Percentiles rank a stretch among this genome's conserved stretches.
phyloP scores from a whole-genome alignment of 2,888 invertebrate genomes.

The Pollenia amentaria region DNA sequence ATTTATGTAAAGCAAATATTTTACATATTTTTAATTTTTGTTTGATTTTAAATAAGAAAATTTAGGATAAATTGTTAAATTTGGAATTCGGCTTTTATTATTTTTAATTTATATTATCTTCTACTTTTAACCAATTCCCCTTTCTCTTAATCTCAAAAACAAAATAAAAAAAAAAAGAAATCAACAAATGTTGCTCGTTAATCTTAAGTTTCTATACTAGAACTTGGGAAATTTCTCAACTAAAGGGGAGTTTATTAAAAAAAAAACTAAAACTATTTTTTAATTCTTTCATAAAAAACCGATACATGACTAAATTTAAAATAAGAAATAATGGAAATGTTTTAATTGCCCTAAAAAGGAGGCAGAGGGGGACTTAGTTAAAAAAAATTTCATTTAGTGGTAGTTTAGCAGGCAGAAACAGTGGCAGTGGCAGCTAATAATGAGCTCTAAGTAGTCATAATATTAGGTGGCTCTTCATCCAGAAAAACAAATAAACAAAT shows the following conservation, averaged over 20 bases:
- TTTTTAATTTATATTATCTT: neutral
- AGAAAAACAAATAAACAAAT: conserved; percentile 71
- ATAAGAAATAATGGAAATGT: conserved; percentile 50
- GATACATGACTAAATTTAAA: conserved; percentile 43
- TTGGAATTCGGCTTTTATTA: neutral
- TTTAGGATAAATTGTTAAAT: neutral
- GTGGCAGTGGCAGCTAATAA: conserved; percentile 62
- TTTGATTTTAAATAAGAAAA: neutral
- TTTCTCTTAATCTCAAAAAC: conserved; percentile 10
- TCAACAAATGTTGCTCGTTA: conserved; percentile 59
- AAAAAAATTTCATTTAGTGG: conserved; percentile 27
- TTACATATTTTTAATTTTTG: neutral
- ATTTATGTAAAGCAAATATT: too few species aligned
- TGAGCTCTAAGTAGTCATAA: conserved; percentile 73
- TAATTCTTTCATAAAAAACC: conserved; percentile 43
- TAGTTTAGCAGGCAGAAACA: neutral
- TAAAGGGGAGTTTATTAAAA: conserved; percentile 36
- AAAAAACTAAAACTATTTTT: conserved; percentile 40
- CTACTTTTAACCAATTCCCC: conserved; percentile 11
- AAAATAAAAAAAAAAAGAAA: neutral
- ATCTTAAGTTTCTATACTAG: conserved; percentile 25
- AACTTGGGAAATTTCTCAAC: conserved; percentile 13
- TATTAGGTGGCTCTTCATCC: conserved; percentile 68
- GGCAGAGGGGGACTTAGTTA: neutral
- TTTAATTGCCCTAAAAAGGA: conserved; percentile 61